Evolutionary conservation across 2,888 invertebrate genomes (phyloP).

Genomic region (Zygaena filipendulae): DNA sequence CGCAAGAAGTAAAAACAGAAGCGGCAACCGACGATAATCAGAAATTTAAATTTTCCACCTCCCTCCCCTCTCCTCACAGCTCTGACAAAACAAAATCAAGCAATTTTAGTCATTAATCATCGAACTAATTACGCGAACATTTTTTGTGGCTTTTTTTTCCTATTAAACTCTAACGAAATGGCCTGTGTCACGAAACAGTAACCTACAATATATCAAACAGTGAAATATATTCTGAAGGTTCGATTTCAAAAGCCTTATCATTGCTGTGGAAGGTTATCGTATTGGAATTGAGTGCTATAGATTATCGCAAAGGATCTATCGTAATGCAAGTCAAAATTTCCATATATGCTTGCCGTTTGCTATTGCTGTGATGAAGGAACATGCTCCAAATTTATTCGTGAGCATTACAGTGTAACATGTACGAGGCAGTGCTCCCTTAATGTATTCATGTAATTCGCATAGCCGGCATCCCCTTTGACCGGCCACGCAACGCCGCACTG

Average conservation of each 20-base stretch:
- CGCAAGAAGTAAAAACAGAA: slow-evolving; percentile 50
- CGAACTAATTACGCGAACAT: slow-evolving; percentile 52
- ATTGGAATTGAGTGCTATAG: slow-evolving; percentile 19
- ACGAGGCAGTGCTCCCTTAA: slow-evolving; percentile 60
- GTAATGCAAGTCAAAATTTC: slow-evolving; percentile 43
- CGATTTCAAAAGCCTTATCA: no score
- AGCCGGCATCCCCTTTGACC: slow-evolving; percentile 68
- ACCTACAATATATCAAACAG: no score
- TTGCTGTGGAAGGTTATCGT: no score
- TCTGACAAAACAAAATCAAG: slow-evolving; percentile 57
- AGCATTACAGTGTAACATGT: slow-evolving; percentile 64
- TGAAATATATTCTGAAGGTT: slow-evolving; percentile 5
- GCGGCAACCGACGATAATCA: slow-evolving; percentile 58
- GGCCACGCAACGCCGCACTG: slow-evolving; percentile 64
- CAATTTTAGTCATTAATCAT: slow-evolving; percentile 59
- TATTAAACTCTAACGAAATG: no score
- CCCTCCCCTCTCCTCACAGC: slow-evolving; percentile 44
- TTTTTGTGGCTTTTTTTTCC: no score
- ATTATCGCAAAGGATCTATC: slow-evolving; percentile 38
- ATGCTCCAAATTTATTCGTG: slow-evolving; percentile 63
- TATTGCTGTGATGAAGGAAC: slow-evolving; percentile 51
- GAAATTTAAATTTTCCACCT: slow-evolving; percentile 66
- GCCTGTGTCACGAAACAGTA: slow-evolving; percentile 35
- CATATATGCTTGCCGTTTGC: slow-evolving; percentile 47
- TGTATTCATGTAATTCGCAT: slow-evolving; percentile 70